Base-by-base conservation (phyloP, 1,140 invertebrate species). In the Platorchestia sp. region DNA sequence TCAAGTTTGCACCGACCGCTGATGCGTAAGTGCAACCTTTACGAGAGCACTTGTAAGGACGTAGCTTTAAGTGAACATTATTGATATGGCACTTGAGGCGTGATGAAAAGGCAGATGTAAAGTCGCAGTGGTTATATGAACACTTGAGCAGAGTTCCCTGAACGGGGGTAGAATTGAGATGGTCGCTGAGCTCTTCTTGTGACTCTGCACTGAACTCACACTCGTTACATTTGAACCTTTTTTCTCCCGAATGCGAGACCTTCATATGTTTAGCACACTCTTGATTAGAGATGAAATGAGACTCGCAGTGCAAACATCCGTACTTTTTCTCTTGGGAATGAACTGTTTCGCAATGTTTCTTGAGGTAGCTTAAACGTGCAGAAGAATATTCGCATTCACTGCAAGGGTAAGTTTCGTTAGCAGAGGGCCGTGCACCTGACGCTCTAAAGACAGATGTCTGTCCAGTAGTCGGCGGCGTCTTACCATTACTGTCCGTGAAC, bases 11-110 rank as follows among this genome's bases (percentile, higher is more conserved):
- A 44, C 91, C 91, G 3, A 93, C 91, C 41, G 91, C 91, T 10
- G 91, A 45, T 0, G 91, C 91, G 40, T 93, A 93, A 10, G 43
- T 93, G 45, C 91, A 93, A 40, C 91, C 91, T 47, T 44, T 40
- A 45, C 91, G 91, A 44, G 43, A 93, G 40, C 91, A 93, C 45
- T 93, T 93, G 45, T 45, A 47, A 19, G 91, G 91, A 6, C 91
- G 43, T 16, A 45, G 45, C 45, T 93, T 93, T 10, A 93, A 40
- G 40, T 93, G 91, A 44, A 93, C 91, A n/a, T 45, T 93, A 45
- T 93, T 93, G 91, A 93, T 93, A 45, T 93, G 91, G 40, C 91
- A 45, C 91, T 93, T 93, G 91, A 93, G 91, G 45, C 91, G 91
- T 7, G 91, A 93, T 6, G 91, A n/a, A 45, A 93, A 93, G 22